Base-by-base conservation (phyloP, 2,888 invertebrate genomes). In the Oscheius sp. region DNA sequence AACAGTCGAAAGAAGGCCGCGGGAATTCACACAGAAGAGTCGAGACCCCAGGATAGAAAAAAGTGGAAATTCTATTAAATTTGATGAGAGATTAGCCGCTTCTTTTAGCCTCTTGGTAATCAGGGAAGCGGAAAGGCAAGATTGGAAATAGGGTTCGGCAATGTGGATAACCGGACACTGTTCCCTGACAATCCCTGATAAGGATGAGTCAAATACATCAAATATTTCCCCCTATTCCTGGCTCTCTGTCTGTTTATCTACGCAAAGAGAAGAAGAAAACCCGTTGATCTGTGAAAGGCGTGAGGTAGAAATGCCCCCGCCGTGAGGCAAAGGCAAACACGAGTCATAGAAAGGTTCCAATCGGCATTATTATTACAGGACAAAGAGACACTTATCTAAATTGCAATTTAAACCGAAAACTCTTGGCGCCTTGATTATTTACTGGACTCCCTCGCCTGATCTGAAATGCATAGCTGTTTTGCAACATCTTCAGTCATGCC, bases 1-100 rank as follows among this genome's bases (percentile, higher is more conserved):
- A 53, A 69, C 43, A 69, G 69, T 56, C 35, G 46, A 61, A 27
- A 49, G 64, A 46, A 64, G 64, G 61, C 23, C 61, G 61, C 45
- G 43, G 61, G 45, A 6, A 53, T 53, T 53, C 53, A 53, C 53
- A 53, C 53, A 53, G 21, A n/a, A n/a, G n/a, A n/a, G n/a, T n/a
- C n/a, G 53, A 53, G 21, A 35, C 35, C 35, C 35, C 35, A 9
- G 35, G 35, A 35, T 12, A 53, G 21, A 53, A 25, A 7, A 25
- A 21, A 53, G 53, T 12, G 18, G 21, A 3, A 53, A 25, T 53
- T 12, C 2, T 13, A 23, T 53, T 18, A 25, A 21, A 21, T 12
- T n/a, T n/a, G 23, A 53, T 18, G 25, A 12, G 25, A 53, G 53
- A 53, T 25, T 21, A 18, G 21, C 3, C 6, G 13, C 13, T 5